Percentiles rank a stretch among this genome's conserved stretches.
phyloP scores from a whole-genome alignment of 2,113 vertebrate species.

The Epinephelus moara region DNA sequence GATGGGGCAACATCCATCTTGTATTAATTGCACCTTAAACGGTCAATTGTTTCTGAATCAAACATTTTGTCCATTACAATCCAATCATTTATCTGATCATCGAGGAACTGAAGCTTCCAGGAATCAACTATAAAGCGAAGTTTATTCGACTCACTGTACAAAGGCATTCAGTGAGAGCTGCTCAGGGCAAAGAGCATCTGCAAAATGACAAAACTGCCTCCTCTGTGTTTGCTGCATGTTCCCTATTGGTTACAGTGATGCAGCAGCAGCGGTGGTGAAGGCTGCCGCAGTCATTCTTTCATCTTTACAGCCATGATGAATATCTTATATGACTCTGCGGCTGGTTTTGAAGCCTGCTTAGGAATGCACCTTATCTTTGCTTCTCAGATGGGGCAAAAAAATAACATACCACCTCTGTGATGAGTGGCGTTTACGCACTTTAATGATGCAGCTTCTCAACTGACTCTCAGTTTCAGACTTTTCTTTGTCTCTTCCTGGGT shows the following conservation, averaged over 20 bases:
- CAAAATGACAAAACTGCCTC: neutral
- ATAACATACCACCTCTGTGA: neutral
- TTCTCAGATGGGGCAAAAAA: slow-evolving; percentile 16
- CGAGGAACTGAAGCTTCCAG: neutral
- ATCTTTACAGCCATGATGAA: slow-evolving; percentile 27
- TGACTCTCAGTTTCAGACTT: no score
- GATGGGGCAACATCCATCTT: neutral
- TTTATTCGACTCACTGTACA: neutral
- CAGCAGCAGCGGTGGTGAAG: neutral
- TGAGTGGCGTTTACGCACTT: neutral
- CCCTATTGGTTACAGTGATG: neutral
- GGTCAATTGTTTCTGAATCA: neutral
- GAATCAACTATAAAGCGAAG: neutral
- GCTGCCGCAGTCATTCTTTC: neutral
- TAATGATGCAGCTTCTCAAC: neutral
- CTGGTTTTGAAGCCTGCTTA: neutral
- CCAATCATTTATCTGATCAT: neutral
- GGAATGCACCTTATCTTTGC: slow-evolving; percentile 24
- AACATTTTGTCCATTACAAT: neutral
- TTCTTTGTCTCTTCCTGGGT: neutral
- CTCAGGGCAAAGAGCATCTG: neutral
- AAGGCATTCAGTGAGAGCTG: accelerated
- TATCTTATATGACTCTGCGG: neutral
- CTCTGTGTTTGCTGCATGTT: neutral
- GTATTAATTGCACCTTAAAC: no score